Percentiles rank a stretch among this genome's conserved stretches.
Conservation (phyloP, 2,113 vertebrate genomes). For the Macroglossus sobrinus region DNA sequence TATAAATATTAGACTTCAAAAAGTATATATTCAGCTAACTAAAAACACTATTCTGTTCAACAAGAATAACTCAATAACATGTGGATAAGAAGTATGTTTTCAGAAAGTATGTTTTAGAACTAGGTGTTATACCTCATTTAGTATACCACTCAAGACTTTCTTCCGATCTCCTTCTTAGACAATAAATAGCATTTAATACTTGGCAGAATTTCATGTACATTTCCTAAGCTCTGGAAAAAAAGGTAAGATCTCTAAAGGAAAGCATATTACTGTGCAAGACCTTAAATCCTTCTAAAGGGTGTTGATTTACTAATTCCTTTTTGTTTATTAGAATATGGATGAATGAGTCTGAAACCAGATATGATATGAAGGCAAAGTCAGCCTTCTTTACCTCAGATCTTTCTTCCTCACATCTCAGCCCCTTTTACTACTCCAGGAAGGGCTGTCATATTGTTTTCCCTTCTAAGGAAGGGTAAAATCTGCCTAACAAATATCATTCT, state of each 20-base stretch:
- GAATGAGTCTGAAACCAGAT: background rate
- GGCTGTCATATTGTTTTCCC: background rate
- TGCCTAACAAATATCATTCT: background rate
- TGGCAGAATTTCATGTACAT: background rate
- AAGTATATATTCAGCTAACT: background rate
- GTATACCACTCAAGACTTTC: slow-evolving; percentile 14
- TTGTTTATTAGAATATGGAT: background rate
- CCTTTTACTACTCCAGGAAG: background rate
- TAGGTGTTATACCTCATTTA: background rate
- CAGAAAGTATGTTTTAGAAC: background rate
- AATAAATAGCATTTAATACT: background rate
- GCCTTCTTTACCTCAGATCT: background rate
- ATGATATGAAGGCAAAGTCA: background rate
- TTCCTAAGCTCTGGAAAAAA: background rate
- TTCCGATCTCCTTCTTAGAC: slow-evolving; percentile 32
- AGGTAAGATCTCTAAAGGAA: background rate
- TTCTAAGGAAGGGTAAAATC: background rate
- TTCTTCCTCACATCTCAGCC: background rate
- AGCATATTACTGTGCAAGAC: background rate
- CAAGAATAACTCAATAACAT: slow-evolving; percentile 14
- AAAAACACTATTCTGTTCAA: background rate
- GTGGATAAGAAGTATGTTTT: background rate
- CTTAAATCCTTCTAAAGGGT: background rate
- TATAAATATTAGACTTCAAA: slow-evolving; percentile 7
- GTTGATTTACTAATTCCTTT: background rate